phyloP scores from a whole-genome alignment of 2,797 vertebrate species.

The Danio tinwini region DNA sequence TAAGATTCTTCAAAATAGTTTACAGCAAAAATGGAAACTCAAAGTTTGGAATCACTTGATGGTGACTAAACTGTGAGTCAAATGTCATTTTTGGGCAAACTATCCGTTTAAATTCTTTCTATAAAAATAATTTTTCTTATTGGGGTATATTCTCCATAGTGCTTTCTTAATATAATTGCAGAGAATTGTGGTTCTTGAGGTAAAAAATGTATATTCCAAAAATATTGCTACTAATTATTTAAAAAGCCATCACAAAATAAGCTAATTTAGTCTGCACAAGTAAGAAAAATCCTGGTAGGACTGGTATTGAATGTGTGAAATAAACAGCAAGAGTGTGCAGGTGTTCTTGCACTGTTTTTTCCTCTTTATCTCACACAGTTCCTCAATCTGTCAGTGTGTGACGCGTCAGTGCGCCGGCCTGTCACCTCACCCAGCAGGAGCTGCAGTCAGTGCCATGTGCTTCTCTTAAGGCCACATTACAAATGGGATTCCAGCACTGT shows the following conservation, averaged over 20 bases:
- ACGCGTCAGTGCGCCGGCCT: slow-evolving; percentile 28
- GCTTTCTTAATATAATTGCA: too few relatives aligned
- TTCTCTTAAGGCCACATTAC: slow-evolving; percentile 29
- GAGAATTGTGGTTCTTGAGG: too few relatives aligned
- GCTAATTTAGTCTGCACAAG: neutral
- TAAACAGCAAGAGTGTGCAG: slow-evolving; percentile 1
- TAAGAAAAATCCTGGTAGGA: neutral
- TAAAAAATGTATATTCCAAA: too few relatives aligned
- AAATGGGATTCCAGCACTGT: slow-evolving; percentile 31
- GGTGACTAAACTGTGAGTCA: too few relatives aligned
- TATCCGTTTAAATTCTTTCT: too few relatives aligned
- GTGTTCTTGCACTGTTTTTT: slow-evolving; percentile 13
- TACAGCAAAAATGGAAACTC: too few relatives aligned
- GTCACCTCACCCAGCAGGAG: slow-evolving; percentile 40
- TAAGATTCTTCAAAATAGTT: too few relatives aligned
- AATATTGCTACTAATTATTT: too few relatives aligned
- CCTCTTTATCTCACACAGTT: slow-evolving; percentile 36
- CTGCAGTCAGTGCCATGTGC: slow-evolving; percentile 39
- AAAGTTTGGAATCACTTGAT: too few relatives aligned
- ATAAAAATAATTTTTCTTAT: too few relatives aligned
- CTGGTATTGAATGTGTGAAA: slow-evolving; percentile 1
- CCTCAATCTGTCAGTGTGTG: slow-evolving; percentile 30
- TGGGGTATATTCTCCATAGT: too few relatives aligned
- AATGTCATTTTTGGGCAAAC: too few relatives aligned
- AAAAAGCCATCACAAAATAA: neutral